Evolutionary conservation across 2,888 invertebrate species (phyloP).

Genomic region (Eustalomyia histrio): DNA sequence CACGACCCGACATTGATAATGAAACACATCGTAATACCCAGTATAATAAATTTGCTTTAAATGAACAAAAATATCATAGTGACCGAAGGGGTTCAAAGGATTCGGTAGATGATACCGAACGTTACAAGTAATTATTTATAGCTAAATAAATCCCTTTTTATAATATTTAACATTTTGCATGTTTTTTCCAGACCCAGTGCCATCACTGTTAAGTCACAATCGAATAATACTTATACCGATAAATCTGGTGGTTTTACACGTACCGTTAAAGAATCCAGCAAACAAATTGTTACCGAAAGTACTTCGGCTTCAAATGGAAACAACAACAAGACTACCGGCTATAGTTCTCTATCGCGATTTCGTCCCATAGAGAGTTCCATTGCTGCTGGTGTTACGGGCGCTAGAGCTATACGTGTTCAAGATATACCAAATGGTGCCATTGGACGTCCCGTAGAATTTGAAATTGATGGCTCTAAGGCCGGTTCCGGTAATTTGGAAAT

Average conservation of each 20-base stretch:
- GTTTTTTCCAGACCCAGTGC: conserved; percentile 74
- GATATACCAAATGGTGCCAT: conserved; percentile 92
- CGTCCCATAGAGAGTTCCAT: conserved; percentile 80
- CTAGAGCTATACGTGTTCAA: conserved; percentile 91
- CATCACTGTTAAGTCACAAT: conserved; percentile 78
- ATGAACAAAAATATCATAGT: conserved; percentile 73
- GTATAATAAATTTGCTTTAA: conserved; percentile 81
- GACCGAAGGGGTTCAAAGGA: conserved; percentile 74
- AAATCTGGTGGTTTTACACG: conserved; percentile 78
- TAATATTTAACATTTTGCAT: no score
- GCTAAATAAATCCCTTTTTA: not conserved
- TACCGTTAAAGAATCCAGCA: conserved; percentile 78
- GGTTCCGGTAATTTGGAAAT: conserved; percentile 98
- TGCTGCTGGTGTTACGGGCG: conserved; percentile 84
- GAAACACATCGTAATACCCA: conserved; percentile 84
- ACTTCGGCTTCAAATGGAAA: conserved; percentile 68
- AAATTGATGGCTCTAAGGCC: conserved; percentile 97
- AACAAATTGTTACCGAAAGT: conserved; percentile 78
- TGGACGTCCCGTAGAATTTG: conserved; percentile 96
- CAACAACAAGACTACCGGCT: conserved; percentile 70
- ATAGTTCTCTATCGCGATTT: conserved; percentile 77
- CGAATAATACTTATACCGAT: conserved; percentile 76
- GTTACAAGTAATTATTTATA: conserved; percentile 72
- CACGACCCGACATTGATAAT: conserved; percentile 81
- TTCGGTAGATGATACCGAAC: conserved; percentile 75